Evolutionary conservation across 2,797 vertebrate species (phyloP), one percentile per base, ranked within the genome.

Genomic region (Uromys caudimaculatus): DNA sequence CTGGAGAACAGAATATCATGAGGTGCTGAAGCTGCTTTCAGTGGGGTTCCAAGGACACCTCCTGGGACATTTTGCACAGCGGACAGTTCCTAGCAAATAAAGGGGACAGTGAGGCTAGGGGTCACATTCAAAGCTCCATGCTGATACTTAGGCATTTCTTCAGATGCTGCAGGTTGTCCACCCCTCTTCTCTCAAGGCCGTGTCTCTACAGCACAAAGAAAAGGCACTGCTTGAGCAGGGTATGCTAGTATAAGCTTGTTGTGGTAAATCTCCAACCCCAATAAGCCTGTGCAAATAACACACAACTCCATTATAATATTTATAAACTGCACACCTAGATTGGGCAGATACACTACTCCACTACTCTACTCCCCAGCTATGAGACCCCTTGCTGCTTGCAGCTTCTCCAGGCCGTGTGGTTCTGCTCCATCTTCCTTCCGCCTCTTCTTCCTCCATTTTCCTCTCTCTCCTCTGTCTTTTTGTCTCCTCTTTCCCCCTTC

Each of bases 1-100:
- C 29, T 14, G 19, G 38, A 50, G 76, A 58, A 58, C 89, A 56
- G 32, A 73, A 47, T n/a, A 32, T 35, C 60, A 56, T 0, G 67
- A 95, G 77, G 44, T 6, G 27, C 77, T 17, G 27, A 90, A 67
- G 81, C 11, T 52, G 2, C 56, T n/a, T 78, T 89, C 27, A 11
- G 13, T 44, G 19, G 60, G 7, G 17, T 19, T 58, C 12, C 6
- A 67, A 85, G 82, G 67, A 82, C 56, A 47, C 58, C 50, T 89
- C 90, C 81, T 41, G 86, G 54, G 89, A 88, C 83, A 41, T 95
- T 62, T 69, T 83, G 79, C 38, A 90, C 89, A 94, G 94, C 32
- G 27, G 27, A 86, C 21, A 76, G 69, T 50, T 92, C 81, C n/a
- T 29, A 1, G 32, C 54, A 86, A 95, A 50, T 71, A 64, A 92